Conservation (phyloP, 53 echinoderm and acorn worm species). For the Glandiceps talaboti region DNA sequence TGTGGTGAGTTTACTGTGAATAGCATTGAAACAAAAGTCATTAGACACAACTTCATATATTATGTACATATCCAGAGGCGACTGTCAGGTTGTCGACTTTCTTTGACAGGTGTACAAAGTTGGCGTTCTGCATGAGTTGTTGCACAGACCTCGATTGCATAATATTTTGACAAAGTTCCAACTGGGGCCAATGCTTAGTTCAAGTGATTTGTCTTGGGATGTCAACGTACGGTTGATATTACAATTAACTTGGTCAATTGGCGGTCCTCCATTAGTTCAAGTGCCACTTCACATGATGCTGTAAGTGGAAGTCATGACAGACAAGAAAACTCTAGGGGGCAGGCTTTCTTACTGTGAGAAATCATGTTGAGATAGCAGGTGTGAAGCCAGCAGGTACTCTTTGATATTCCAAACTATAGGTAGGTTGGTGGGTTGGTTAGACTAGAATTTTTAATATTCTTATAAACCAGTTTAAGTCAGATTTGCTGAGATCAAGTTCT, state of each 20-base stretch:
- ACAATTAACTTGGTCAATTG: not conserved
- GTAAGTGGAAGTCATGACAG: not conserved
- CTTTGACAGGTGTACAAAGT: not conserved
- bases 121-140: not conserved
- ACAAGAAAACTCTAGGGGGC: not conserved
- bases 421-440: no score
- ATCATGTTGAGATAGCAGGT: not conserved
- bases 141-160: not conserved
- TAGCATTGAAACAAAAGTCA: no score
- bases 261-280: not conserved
- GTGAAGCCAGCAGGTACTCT: not conserved
- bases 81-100: not conserved
- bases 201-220: not conserved
- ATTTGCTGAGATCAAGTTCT: no score
- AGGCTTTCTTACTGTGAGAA: not conserved
- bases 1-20: no score
- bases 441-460: no score
- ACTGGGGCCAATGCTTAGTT: not conserved
- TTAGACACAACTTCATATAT: not conserved
- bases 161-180: not conserved
- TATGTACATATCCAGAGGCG: not conserved
- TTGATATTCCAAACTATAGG: no score
- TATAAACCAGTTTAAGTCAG: no score
- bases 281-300: not conserved
- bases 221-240: not conserved